These are phyloP conservation scores for Eupithecia subumbrata DNA, from an alignment of 2,888 invertebrate genomes.

Conservation along the genomic window DNA sequence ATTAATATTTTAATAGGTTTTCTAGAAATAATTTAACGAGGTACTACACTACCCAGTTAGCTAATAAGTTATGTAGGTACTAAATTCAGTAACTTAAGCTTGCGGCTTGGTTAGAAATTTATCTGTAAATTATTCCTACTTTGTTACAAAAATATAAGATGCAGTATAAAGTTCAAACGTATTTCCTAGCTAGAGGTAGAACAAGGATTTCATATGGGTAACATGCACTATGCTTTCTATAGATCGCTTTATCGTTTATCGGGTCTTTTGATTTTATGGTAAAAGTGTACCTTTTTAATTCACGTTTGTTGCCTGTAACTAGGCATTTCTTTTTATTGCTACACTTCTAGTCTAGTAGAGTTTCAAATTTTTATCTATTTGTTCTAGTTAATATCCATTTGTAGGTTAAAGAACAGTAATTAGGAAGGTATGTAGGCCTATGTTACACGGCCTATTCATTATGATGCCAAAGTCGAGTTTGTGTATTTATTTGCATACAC, in stretches of 20 bases:
- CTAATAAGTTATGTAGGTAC: neutral
- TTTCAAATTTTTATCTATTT: constrained; percentile 31
- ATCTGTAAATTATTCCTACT: neutral
- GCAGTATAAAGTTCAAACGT: neutral
- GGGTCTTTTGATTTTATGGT: neutral
- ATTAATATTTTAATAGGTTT: neutral
- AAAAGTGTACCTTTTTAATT: neutral
- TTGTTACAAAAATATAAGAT: neutral
- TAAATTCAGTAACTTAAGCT: neutral
- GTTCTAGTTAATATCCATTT: constrained; percentile 34
- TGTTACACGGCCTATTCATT: constrained; percentile 30
- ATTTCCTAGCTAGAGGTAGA: neutral
- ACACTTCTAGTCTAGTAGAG: constrained; percentile 31
- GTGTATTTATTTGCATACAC: constrained; percentile 32
- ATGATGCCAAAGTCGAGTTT: constrained; percentile 22
- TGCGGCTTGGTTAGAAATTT: neutral
- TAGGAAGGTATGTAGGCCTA: constrained; percentile 9
- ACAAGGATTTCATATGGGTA: neutral
- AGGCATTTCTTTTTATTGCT: constrained; percentile 1
- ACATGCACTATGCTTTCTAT: neutral
- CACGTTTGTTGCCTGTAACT: neutral
- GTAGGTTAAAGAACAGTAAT: constrained; percentile 22
- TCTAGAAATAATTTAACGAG: neutral
- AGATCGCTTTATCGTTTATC: neutral
- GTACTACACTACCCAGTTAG: neutral